Conservation (phyloP, 2,888 invertebrate species). For the Timema cristinae region DNA sequence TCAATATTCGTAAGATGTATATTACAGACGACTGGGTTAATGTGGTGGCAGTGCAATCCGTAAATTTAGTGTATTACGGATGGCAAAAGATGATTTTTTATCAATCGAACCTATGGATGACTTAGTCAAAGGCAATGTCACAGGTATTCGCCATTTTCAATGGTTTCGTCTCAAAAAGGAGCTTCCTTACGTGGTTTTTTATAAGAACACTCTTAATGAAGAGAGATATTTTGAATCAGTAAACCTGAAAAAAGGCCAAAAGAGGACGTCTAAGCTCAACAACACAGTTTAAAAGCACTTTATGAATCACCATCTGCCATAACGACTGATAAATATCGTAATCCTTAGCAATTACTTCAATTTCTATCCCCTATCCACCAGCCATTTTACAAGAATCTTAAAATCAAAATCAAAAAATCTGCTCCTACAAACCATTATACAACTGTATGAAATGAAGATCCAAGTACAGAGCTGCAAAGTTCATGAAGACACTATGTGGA, state of each 20-base stretch:
- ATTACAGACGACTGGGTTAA: background rate
- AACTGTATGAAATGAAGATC: background rate
- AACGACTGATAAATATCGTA: background rate
- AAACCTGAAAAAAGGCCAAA: background rate
- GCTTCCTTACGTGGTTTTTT: background rate
- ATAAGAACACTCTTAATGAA: slow-evolving; percentile 3
- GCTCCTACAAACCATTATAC: background rate
- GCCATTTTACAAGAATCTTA: background rate
- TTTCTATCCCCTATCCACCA: background rate
- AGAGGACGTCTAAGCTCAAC: slow-evolving; percentile 3
- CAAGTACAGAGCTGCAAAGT: no score
- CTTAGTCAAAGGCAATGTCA: background rate
- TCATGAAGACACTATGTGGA: no score
- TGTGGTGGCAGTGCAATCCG: background rate
- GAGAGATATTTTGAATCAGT: background rate
- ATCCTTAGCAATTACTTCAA: background rate
- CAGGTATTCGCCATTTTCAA: background rate
- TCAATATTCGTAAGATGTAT: background rate
- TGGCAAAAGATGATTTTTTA: slow-evolving; percentile 6
- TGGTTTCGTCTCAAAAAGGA: slow-evolving; percentile 16
- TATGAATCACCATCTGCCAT: background rate
- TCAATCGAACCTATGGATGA: slow-evolving; percentile 6
- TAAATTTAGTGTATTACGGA: background rate
- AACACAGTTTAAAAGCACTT: background rate
- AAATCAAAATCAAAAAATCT: background rate